A percentile compares a stretch with the other conserved stretches of the same genome.
These are phyloP conservation scores for Anoplolepis gracilipes DNA, from an alignment of 1,140 invertebrate genomes.

Conservation along the genomic window DNA sequence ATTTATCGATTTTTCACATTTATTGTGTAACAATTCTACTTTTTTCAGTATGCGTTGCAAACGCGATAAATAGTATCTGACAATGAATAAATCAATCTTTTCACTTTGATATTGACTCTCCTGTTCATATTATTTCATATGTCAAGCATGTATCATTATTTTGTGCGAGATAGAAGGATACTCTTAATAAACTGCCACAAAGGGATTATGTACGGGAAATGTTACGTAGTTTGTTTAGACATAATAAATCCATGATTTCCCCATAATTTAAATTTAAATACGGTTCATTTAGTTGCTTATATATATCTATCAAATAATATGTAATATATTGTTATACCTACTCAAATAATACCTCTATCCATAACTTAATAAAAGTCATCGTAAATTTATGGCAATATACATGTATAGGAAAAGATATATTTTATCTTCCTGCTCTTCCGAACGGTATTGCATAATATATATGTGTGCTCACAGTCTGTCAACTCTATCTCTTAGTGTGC, in stretches of 20 bases:
- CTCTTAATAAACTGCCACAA: background rate
- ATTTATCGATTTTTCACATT: background rate
- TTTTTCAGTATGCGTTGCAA: background rate
- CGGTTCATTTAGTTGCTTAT: background rate
- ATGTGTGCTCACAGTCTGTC: too few species aligned
- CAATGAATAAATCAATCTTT: background rate
- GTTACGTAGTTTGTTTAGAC: background rate
- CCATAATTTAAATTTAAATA: constrained; percentile 2
- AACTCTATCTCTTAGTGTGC: too few species aligned
- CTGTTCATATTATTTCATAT: background rate
- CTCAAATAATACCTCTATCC: too few species aligned
- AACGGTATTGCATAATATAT: background rate
- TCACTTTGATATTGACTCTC: background rate
- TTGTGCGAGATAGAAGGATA: too few species aligned
- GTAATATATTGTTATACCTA: too few species aligned
- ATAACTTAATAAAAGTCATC: background rate
- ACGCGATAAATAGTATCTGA: background rate
- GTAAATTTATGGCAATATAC: background rate
- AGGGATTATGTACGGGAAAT: background rate
- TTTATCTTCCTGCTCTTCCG: background rate
- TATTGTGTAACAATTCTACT: background rate
- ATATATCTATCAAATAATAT: too few species aligned
- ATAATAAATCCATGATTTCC: background rate
- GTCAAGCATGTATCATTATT: background rate
- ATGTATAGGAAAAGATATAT: background rate